Evolutionary conservation across 1,140 invertebrate species (phyloP), one percentile per base, ranked within the genome.

Genomic region (Drosophila lacertosa): DNA sequence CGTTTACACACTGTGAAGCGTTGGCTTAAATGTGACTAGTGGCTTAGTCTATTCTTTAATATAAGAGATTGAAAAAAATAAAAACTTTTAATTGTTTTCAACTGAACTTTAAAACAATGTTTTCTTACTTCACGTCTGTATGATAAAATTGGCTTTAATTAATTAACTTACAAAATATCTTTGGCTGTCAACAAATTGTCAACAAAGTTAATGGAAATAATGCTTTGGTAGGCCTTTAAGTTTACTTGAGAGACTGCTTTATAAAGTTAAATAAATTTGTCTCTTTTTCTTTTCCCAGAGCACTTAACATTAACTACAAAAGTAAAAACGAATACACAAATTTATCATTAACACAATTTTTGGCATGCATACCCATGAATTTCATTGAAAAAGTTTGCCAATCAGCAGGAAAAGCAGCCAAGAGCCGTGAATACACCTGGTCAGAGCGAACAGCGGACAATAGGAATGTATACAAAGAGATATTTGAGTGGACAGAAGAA

Each of bases 371-470:
- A 26, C 18, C 24, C 29, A 15, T 53, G n/a, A 40, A 29, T 45
- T 60, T 64, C 35, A 66, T 72, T 73, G 39, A 18, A 66, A 77
- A 80, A 80, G 68, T 80, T 76, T 77, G 16, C 64, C 64, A 73
- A 76, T 76, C 65, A 72, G 71, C 48, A 44, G 24, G 33, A 18
- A 6, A 15, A 26, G 32, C 15, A 73, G 26, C 32, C 40, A 33
- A 40, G 57, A 59, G 35, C 37, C 10, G 32, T 7, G 42, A 35
- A 47, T 35, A 45, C 18, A 60, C 32, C 26, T 37, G 66, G 54
- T 62, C 73, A 71, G 71, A 67, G 66, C 37, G 32, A 60, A 4
- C 33, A 6, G 33, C 29, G 24, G 51, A 24, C 58, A 48, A 57
- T 39, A 32, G 40, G 44, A n/a, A 58, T 26, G 9, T 37, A 20